phyloP scores from a whole-genome alignment of 2,888 invertebrate species.

The Metalampra italica region DNA sequence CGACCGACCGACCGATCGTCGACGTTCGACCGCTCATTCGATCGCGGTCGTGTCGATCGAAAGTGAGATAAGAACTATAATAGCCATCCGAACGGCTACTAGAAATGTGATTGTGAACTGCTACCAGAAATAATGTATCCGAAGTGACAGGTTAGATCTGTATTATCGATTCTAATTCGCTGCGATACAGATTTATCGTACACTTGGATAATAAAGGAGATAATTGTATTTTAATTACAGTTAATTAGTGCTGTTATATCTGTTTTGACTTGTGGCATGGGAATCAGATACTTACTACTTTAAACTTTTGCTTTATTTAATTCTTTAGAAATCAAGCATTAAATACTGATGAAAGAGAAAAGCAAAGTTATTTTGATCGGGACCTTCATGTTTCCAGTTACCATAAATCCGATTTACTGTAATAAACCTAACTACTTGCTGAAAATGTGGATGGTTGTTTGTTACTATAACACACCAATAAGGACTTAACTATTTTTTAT shows the following conservation, averaged over 20 bases:
- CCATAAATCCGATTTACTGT: too few species aligned
- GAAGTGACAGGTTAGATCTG: not conserved
- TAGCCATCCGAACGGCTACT: conserved; percentile 47
- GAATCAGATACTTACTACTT: not conserved
- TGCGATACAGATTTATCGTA: not conserved
- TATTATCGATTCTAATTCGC: not conserved
- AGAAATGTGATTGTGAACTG: conserved; percentile 28
- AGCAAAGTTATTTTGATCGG: too few species aligned
- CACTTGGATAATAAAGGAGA: too few species aligned
- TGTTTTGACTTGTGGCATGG: not conserved
- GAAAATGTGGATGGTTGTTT: too few species aligned
- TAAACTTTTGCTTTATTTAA: too few species aligned
- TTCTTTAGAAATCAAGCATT: too few species aligned
- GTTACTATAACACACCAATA: too few species aligned
- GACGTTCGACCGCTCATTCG: conserved; percentile 16
- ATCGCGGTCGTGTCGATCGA: conserved; percentile 47
- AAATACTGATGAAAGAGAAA: too few species aligned
- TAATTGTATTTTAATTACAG: too few species aligned
- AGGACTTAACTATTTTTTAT: too few species aligned
- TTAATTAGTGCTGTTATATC: not conserved
- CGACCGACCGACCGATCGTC: conserved; percentile 22
- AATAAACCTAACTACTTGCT: too few species aligned
- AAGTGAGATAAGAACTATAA: conserved; percentile 51
- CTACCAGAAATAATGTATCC: conserved; percentile 2
- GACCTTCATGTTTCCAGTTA: too few species aligned